Percentiles rank a stretch among this genome's conserved stretches.
Evolutionary conservation across 2,113 vertebrate species (phyloP).

Genomic region (Brachyhypopomus gauderio): DNA sequence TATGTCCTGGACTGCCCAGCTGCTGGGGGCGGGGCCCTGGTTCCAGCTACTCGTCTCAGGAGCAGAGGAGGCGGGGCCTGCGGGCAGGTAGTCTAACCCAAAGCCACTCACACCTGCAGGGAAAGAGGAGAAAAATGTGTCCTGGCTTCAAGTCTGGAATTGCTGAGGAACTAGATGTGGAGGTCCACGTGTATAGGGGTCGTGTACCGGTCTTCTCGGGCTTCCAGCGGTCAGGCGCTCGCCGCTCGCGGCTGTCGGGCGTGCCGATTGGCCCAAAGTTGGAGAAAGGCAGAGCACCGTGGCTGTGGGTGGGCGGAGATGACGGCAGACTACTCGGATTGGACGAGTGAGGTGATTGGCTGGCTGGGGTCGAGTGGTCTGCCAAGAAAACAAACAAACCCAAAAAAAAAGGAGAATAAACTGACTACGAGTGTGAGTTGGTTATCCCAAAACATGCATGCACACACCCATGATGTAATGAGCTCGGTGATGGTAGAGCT

Average conservation of each 20-base stretch:
- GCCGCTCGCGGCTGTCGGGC: conserved; percentile 90
- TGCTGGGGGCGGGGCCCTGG: conserved; percentile 77
- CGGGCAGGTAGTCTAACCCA: conserved; percentile 92
- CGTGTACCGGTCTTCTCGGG: conserved; percentile 87
- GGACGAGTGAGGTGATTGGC: conserved; percentile 98
- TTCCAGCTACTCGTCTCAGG: conserved; percentile 90
- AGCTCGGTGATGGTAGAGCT: no score
- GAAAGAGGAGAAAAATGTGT: not conserved
- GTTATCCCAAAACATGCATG: no score
- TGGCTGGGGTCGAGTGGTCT: conserved; percentile 99
- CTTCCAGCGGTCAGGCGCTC: conserved; percentile 92
- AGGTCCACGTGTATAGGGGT: not conserved
- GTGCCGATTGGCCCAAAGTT: conserved; percentile 97
- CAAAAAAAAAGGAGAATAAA: not conserved
- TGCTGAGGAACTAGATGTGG: not conserved
- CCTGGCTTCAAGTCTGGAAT: not conserved
- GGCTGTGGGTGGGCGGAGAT: conserved; percentile 95
- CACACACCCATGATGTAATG: no score
- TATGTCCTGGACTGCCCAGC: conserved; percentile 89
- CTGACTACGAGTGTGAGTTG: no score
- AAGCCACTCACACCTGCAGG: conserved; percentile 84
- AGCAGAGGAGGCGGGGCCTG: conserved; percentile 73
- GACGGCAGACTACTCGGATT: conserved; percentile 98
- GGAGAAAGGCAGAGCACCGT: conserved; percentile 88
- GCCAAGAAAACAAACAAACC: conserved; percentile 42